Percentiles rank a stretch among this genome's conserved stretches.
phyloP scores from a whole-genome alignment of 2,888 invertebrate species.

The Galeruca laticollis region DNA sequence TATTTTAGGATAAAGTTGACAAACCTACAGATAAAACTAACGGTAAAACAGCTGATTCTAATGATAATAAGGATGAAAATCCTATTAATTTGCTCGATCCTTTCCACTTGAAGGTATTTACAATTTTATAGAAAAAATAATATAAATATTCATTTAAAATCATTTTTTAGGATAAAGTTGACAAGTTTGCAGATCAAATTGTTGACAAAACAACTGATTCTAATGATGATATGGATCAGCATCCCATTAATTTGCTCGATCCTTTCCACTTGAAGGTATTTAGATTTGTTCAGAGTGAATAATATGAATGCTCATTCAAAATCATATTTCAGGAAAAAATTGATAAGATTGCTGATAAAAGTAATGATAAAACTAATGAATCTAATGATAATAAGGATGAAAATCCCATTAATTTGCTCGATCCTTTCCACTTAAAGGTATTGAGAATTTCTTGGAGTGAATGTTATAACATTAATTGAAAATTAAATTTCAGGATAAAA shows the following conservation, averaged over 20 bases:
- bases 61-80: background rate
- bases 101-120: background rate
- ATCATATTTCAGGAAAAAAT: slow-evolving; percentile 7
- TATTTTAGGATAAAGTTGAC: background rate
- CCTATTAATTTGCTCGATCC: background rate
- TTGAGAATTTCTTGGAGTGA: background rate
- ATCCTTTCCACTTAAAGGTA: slow-evolving; percentile 24
- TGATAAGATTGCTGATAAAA: background rate
- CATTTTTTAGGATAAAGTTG: slow-evolving; percentile 7
- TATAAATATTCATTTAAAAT: background rate
- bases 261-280: slow-evolving; percentile 17
- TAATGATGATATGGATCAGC: background rate
- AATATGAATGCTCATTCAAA: background rate
- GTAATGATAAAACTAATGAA: background rate
- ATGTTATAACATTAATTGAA: background rate
- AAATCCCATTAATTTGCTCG: background rate
- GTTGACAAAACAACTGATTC: background rate
- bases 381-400: background rate
- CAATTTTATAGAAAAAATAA: background rate
- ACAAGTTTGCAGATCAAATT: background rate
- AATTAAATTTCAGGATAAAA: background rate
- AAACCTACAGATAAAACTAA: background rate
- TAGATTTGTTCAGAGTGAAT: background rate
- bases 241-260: slow-evolving; percentile 1
- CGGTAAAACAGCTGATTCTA: background rate